phyloP scores from a whole-genome alignment of 2,888 invertebrate genomes.

The Stenodera caucasica region DNA sequence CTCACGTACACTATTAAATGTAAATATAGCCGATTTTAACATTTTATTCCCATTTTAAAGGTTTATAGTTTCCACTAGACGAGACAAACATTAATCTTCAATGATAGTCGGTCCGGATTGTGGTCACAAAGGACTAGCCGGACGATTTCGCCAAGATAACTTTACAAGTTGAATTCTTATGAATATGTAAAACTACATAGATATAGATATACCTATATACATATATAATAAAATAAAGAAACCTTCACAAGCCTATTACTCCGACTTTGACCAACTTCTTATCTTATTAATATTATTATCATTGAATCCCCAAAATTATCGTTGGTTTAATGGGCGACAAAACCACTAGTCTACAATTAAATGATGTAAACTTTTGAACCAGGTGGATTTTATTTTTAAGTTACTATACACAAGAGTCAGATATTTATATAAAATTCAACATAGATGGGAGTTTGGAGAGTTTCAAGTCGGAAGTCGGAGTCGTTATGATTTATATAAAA shows the following conservation, averaged over 20 bases:
- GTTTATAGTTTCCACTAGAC: conserved; percentile 50
- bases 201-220: no score
- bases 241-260: neutral
- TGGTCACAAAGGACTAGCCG: conserved; percentile 40
- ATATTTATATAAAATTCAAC: neutral
- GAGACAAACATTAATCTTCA: conserved; percentile 47
- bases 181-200: conserved; percentile 51
- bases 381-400: neutral
- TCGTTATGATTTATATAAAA: neutral
- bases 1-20: conserved; percentile 27
- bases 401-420: neutral
- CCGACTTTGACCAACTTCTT: conserved; percentile 34
- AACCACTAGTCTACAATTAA: neutral
- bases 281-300: conserved; percentile 33
- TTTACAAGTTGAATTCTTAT: conserved; percentile 36
- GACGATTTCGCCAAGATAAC: conserved; percentile 45
- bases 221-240: no score
- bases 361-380: neutral
- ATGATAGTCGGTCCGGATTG: conserved; percentile 40
- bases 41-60: conserved; percentile 51
- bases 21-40: conserved; percentile 45
- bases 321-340: conserved; percentile 34
- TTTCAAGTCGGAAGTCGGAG: neutral
- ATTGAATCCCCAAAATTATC: conserved; percentile 44
- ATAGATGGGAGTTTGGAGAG: neutral